phyloP scores from a whole-genome alignment of 2,797 vertebrate genomes.

The Urophycis tenuis region DNA sequence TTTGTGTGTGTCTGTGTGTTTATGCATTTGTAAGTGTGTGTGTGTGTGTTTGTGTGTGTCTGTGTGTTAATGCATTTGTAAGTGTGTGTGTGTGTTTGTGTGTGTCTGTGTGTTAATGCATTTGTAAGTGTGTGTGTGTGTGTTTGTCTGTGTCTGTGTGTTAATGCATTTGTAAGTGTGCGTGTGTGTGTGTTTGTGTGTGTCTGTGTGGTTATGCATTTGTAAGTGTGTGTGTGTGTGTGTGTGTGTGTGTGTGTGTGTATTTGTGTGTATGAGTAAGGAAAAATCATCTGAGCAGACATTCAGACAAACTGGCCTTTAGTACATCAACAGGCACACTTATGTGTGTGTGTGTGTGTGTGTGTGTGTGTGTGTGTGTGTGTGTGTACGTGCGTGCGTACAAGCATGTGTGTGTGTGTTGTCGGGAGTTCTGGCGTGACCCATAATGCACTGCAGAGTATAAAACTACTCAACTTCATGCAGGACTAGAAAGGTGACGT shows the following conservation, averaged over 20 bases:
- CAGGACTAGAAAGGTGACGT: constrained; percentile 35
- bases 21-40: background rate
- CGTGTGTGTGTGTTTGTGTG: background rate
- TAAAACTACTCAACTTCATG: constrained; percentile 54
- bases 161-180: background rate
- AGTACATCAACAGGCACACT: constrained; percentile 16
- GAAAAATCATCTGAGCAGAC: background rate
- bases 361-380: constrained; percentile 4
- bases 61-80: too few species aligned
- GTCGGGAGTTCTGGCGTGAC: too few species aligned
- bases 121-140: too few species aligned
- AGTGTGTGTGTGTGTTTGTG: too few species aligned
- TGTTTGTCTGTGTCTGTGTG: too few species aligned
- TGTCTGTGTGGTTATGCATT: background rate
- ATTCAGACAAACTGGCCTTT: background rate
- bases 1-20: background rate
- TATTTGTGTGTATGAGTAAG: background rate
- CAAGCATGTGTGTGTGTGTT: constrained; percentile 1
- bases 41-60: constrained; percentile 7
- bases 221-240: background rate
- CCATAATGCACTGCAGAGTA: constrained; percentile 32
- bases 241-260: background rate
- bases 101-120: background rate
- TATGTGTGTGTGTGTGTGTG: background rate
- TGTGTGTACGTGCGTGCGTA: constrained; percentile 6